A percentile compares a stretch with the other conserved stretches of the same genome.
Conservation (phyloP, 1,140 invertebrate genomes). For the Apolygus lucorum region DNA sequence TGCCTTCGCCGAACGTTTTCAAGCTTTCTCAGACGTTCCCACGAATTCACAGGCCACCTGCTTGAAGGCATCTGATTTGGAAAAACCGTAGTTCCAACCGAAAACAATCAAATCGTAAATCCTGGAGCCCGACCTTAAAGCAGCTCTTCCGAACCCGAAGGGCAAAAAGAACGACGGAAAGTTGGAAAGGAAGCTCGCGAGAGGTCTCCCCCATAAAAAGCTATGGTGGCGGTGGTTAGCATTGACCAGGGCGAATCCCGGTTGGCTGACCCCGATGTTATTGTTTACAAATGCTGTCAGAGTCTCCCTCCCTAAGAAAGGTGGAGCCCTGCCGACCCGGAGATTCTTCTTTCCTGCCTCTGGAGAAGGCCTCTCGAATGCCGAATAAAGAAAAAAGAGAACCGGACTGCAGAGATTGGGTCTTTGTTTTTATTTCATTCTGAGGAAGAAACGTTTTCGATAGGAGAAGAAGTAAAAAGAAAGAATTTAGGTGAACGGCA, state of each 20-base stretch:
- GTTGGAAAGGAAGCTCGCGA: background rate
- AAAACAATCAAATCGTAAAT: background rate
- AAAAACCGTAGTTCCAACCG: background rate
- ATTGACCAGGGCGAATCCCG: background rate
- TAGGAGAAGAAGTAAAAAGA: background rate
- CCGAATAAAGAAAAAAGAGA: too few species aligned
- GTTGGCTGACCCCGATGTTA: background rate
- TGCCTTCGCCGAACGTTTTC: background rate
- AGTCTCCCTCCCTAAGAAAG: background rate
- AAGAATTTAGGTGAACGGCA: background rate
- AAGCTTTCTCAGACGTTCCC: background rate
- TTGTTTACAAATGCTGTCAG: background rate
- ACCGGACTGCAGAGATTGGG: too few species aligned
- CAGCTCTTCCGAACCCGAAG: too few species aligned
- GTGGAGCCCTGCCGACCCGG: background rate
- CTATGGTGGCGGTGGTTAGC: background rate
- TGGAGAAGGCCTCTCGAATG: too few species aligned
- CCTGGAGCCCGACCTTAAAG: background rate
- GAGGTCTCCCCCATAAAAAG: background rate
- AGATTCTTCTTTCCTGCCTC: too few species aligned
- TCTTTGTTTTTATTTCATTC: too few species aligned
- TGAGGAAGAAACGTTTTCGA: background rate
- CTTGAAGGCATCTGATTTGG: background rate
- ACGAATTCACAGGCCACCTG: background rate
- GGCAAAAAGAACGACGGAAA: background rate